Percentiles rank a stretch among this genome's conserved stretches.
Conservation (phyloP, 2,888 invertebrate genomes). For the Bembecia ichneumoniformis region DNA sequence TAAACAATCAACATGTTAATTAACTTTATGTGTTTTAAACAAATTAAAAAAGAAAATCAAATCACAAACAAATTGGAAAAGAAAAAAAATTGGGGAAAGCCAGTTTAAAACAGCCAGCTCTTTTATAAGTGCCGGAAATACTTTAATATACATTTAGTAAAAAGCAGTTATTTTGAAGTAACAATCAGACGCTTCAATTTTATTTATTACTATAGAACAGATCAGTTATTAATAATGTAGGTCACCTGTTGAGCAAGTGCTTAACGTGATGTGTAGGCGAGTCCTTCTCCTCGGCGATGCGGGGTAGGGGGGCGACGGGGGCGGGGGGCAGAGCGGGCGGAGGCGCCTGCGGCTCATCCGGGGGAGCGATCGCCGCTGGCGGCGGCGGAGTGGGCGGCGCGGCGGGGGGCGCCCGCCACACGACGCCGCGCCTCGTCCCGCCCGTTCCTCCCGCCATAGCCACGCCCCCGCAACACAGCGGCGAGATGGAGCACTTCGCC, state of each 20-base stretch:
- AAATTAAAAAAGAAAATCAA: too few species aligned
- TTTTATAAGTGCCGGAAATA: too few species aligned
- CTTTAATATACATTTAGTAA: too few species aligned
- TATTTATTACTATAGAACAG: too few species aligned
- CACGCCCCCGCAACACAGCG: constrained; percentile 77
- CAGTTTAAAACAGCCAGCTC: too few species aligned
- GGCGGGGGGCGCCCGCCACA: constrained; percentile 32
- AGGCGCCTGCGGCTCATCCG: constrained; percentile 49
- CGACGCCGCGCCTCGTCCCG: constrained; percentile 24
- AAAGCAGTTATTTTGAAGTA: too few species aligned
- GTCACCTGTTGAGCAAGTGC: constrained; percentile 7
- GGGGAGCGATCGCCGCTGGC: constrained; percentile 46
- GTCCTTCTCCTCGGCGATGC: constrained; percentile 91
- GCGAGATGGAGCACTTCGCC: constrained; percentile 86
- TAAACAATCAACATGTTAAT: too few species aligned
- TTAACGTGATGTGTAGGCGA: constrained; percentile 77
- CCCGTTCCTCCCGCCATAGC: constrained; percentile 33
- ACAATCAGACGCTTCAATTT: too few species aligned
- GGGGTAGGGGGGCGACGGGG: constrained; percentile 75
- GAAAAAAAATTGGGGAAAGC: too few species aligned
- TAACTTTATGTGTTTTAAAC: too few species aligned
- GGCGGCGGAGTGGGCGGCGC: constrained; percentile 48
- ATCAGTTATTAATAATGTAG: too few species aligned
- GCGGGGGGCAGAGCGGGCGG: constrained; percentile 49
- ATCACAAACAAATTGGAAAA: too few species aligned